Percentiles rank a stretch among this genome's conserved stretches.
Evolutionary conservation across 2,888 invertebrate species (phyloP).

Genomic region (Callosobruchus maculatus): DNA sequence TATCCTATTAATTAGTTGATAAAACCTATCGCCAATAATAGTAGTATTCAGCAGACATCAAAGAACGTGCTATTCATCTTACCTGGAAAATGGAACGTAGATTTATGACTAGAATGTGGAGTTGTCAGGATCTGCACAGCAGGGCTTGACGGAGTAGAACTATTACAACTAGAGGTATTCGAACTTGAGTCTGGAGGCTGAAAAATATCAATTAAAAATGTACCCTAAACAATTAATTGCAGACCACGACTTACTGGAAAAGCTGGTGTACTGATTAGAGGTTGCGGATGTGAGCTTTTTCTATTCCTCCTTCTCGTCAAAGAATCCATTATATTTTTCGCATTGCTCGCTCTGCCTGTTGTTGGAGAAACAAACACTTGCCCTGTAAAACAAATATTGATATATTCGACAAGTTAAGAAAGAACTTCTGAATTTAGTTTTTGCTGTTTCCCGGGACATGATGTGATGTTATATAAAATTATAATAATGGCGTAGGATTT

Average conservation of each 20-base stretch:
- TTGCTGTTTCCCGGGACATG: no score
- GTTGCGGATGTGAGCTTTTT: slow-evolving; percentile 55
- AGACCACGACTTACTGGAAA: slow-evolving; percentile 55
- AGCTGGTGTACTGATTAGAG: slow-evolving; percentile 55
- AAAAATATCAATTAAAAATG: slow-evolving; percentile 23
- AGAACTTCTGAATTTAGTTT: no score
- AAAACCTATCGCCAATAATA: no score
- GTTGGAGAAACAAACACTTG: slow-evolving; percentile 50
- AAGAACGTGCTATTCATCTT: slow-evolving; percentile 11
- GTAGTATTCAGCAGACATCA: not conserved
- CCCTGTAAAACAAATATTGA: slow-evolving; percentile 15
- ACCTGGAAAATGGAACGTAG: slow-evolving; percentile 79
- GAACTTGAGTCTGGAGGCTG: slow-evolving; percentile 84
- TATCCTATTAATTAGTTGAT: no score
- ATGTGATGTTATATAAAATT: no score
- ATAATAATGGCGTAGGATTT: no score
- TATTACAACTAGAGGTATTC: slow-evolving; percentile 93
- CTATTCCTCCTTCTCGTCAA: slow-evolving; percentile 47
- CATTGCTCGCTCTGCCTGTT: slow-evolving; percentile 44
- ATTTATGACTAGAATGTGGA: slow-evolving; percentile 47
- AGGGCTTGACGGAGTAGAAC: slow-evolving; percentile 93
- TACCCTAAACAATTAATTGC: not conserved
- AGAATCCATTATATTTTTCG: slow-evolving; percentile 46
- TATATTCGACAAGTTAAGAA: slow-evolving; percentile 1
- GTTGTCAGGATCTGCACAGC: slow-evolving; percentile 58